Base-by-base conservation (phyloP, 2,888 invertebrate genomes). In the Rotaria macrura region DNA sequence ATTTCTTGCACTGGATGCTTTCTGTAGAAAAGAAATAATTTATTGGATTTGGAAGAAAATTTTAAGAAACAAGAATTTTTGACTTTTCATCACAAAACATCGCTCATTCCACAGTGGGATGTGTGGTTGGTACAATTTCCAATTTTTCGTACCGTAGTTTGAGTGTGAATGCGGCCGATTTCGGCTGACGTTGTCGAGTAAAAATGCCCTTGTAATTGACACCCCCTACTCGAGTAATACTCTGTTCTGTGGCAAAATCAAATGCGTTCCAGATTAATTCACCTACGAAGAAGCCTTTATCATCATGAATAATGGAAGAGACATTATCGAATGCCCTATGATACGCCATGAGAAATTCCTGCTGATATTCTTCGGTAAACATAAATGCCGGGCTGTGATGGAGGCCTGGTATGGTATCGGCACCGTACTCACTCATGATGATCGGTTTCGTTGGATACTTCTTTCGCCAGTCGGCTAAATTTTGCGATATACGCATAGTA, bases 251-350 rank as follows among this genome's bases (percentile, higher is more conserved):
- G 91, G 96, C 95, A 89, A 98, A 99, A 91, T 98, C 98, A 0
- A 98, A 98, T 91, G 98, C 98, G 91, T 98, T 98, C 98, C 98
- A 98, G 79, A 97, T 95, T 92, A 97, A 96, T 92, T 98, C 98
- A 6, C 98, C 98, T 47, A 95, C 93, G 89, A 98, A 95, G 91
- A 94, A 91, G 23, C 89, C 88, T 17, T 88, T 87, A 25, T 23
- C 5, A 7, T 40, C 10, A 43, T 79, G 40, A 25, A 43, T n/a
- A 43, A 79, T 38, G 10, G 79, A 79, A 85, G 95, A 93, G 47
- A 97, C 91, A n/a, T 91, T 91, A 90, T 98, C 98, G 89, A 98
- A 97, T 0, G 95, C 96, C 89, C 94, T 93, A 90, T 98, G 97
- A 89, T 97, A 96, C 89, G 94, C 93, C 0, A 94, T 93, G 90